Evolutionary conservation across 2,797 vertebrate species (phyloP), one percentile per base, ranked within the genome.

Genomic region (Parauchenoglanis ngamensis): DNA sequence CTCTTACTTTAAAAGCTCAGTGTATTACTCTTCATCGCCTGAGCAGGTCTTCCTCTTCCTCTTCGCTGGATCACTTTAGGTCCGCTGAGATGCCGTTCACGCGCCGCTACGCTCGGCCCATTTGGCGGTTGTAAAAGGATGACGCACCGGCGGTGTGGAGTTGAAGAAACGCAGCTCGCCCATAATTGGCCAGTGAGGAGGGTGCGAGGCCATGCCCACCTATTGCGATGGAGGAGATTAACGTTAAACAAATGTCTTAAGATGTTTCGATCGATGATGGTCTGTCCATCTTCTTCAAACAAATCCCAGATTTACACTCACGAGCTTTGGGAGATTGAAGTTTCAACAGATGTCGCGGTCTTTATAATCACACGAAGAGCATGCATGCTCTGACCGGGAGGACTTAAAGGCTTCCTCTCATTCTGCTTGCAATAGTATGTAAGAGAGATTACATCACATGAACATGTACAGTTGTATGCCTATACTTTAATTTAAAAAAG

Each of bases 91-190:
- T 94, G 93, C 92, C 92, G 94, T 94, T 94, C 94, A 94, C 93
- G 93, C 94, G 94, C 93, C 94, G 94, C 94, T 95, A 94, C 94
- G 93, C 94, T 94, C 95, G 94, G 94, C 94, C 94, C 95, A 94
- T 94, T 93, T 84, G 92, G 92, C 90, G 94, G 93, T 94, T 92
- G 94, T 94, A 94, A 94, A 93, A 92, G 91, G 94, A 95, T 95
- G 95, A 95, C 94, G 95, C 94, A 94, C 94, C 92, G 93, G 92
- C 93, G 94, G 93, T 91, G 91, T 93, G 92, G 94, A 93, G 94
- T 85, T 93, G 93, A 94, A 94, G 89, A 90, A 86, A 90, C 92
- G 94, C 93, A 95, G 94, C 95, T 83, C 79, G 79, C 84, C 54
- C 61, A 76, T 86, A 86, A 88, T 88, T 86, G 88, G 88, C 70